These are phyloP conservation scores for Eupeodes luniger DNA, from an alignment of 2,888 invertebrate genomes.

Conservation along the genomic window DNA sequence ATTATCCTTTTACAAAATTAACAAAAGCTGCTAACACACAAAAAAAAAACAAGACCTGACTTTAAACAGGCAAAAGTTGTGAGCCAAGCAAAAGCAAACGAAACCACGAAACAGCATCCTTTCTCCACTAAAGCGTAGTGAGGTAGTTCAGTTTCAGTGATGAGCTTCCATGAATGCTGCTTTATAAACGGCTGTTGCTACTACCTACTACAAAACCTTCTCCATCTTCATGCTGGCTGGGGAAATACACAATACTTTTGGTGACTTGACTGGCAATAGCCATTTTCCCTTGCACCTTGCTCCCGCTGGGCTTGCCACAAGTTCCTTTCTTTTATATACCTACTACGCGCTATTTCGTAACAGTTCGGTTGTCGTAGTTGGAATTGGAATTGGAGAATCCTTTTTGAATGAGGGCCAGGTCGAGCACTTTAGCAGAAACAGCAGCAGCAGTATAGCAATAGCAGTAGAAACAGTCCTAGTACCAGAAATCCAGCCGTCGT, in stretches of 20 bases:
- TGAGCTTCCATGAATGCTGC: conserved; percentile 69
- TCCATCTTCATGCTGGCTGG: conserved; percentile 42
- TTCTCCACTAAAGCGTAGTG: conserved; percentile 65
- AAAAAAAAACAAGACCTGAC: conserved; percentile 4
- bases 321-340: neutral
- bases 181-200: conserved; percentile 31
- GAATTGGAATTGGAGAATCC: conserved; percentile 51
- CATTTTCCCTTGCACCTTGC: conserved; percentile 4
- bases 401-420: conserved; percentile 70
- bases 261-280: conserved; percentile 19
- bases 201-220: conserved; percentile 30
- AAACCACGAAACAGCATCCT: conserved; percentile 42
- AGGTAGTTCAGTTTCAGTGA: conserved; percentile 75
- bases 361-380: conserved; percentile 45
- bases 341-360: conserved; percentile 71
- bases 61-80: conserved; percentile 28
- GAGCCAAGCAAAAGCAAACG: conserved; percentile 17
- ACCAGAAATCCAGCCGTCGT: conserved; percentile 28
- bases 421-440: conserved; percentile 21
- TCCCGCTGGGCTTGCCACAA: neutral
- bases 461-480: conserved; percentile 14
- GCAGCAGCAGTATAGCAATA: neutral
- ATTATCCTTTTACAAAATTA: conserved; percentile 40
- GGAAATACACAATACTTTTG: conserved; percentile 35
- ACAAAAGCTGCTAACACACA: conserved; percentile 28